phyloP scores from a whole-genome alignment of 2,113 vertebrate species.

The Sciurus niger region DNA sequence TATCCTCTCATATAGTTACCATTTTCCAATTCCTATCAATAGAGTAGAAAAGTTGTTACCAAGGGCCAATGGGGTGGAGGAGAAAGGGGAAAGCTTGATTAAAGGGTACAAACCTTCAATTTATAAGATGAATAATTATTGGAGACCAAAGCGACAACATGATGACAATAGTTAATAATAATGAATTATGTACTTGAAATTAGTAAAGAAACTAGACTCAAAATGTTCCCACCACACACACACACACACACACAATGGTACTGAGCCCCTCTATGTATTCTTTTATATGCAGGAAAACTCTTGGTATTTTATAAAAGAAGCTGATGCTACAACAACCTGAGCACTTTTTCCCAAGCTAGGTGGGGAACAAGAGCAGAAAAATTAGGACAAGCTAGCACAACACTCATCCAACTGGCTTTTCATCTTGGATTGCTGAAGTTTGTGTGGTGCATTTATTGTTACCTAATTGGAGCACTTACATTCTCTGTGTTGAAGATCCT shows the following conservation, averaged over 20 bases:
- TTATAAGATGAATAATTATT: background rate
- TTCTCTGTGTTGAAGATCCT: background rate
- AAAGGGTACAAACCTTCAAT: background rate
- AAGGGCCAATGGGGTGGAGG: too few relatives aligned
- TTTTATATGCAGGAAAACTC: background rate
- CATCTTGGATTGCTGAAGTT: background rate
- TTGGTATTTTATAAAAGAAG: background rate
- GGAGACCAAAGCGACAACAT: background rate
- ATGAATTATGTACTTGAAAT: background rate
- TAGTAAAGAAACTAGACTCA: background rate
- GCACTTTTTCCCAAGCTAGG: background rate
- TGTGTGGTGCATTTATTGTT: background rate
- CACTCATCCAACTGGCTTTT: background rate
- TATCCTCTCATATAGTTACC: background rate
- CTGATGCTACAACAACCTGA: background rate
- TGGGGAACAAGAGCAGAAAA: conserved; percentile 6
- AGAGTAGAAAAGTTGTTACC: background rate
- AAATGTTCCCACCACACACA: background rate
- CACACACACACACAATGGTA: background rate
- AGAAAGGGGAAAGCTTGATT: background rate
- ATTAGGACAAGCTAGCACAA: background rate
- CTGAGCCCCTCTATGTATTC: background rate
- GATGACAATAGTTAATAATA: background rate
- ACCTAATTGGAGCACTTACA: background rate
- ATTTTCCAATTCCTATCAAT: background rate